Conservation (phyloP, 2,888 invertebrate species). For the Steinernema hermaphroditum region DNA sequence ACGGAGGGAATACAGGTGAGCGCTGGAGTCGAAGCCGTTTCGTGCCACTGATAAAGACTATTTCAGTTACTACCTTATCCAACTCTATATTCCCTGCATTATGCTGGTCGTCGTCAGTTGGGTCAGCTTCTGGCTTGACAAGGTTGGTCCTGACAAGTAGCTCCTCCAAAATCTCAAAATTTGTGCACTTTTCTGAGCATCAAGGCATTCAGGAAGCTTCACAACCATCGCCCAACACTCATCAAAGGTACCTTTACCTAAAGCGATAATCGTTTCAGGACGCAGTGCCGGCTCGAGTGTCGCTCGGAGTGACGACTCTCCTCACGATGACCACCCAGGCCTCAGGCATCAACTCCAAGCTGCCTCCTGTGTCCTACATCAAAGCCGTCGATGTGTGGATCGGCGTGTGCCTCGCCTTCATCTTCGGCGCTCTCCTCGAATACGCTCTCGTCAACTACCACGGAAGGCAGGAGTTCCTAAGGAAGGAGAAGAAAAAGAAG, state of each 20-base stretch:
- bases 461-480: conserved; percentile 75
- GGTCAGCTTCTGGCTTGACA: conserved; percentile 65
- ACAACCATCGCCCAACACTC: too few species aligned
- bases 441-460: conserved; percentile 87
- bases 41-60: background rate
- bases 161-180: background rate
- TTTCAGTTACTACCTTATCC: conserved; percentile 69
- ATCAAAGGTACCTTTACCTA: too few species aligned
- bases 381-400: conserved; percentile 70
- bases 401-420: conserved; percentile 81
- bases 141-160: conserved; percentile 51
- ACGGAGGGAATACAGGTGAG: conserved; percentile 65
- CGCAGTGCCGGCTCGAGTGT: conserved; percentile 66
- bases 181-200: too few species aligned
- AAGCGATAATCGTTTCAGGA: conserved; percentile 48
- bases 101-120: conserved; percentile 79
- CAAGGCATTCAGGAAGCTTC: too few species aligned
- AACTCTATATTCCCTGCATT: conserved; percentile 95
- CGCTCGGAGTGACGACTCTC: conserved; percentile 63
- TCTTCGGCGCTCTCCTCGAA: conserved; percentile 93
- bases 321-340: conserved; percentile 65
- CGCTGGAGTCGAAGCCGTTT: too few species aligned
- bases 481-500: conserved; percentile 59
- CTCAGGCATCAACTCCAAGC: conserved; percentile 78
- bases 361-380: conserved; percentile 65